Evolutionary conservation across 2,113 vertebrate genomes (phyloP).

Genomic region (Nothocercus nigrocapillus): DNA sequence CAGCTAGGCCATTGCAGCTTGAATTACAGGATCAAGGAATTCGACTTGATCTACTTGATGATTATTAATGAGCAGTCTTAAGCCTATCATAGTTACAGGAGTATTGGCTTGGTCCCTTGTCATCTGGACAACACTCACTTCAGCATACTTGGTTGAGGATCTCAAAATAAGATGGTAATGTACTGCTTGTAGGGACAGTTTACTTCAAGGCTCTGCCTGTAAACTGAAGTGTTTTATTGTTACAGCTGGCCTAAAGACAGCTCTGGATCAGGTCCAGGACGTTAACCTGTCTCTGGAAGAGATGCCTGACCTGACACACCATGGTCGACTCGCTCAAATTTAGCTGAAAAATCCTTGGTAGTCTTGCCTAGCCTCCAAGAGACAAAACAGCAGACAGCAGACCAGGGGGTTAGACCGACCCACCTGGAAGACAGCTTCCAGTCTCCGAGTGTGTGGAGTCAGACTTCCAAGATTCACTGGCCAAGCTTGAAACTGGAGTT

Average conservation of each 20-base stretch:
- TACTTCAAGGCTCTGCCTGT: background rate
- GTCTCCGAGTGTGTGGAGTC: background rate
- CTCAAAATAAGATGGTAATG: background rate
- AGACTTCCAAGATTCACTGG: background rate
- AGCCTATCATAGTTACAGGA: background rate
- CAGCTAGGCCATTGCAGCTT: background rate
- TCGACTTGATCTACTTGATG: background rate
- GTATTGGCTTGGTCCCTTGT: background rate
- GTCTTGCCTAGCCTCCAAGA: background rate
- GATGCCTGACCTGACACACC: background rate
- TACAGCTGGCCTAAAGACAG: background rate
- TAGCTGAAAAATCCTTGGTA: background rate
- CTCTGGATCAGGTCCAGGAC: conserved; percentile 5
- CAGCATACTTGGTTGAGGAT: background rate
- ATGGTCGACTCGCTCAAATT: background rate
- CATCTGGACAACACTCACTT: background rate
- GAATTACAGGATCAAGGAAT: background rate
- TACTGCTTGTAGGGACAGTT: background rate
- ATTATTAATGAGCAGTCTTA: background rate
- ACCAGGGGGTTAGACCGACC: background rate
- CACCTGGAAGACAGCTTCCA: background rate
- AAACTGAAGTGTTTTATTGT: background rate
- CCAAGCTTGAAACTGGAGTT: background rate
- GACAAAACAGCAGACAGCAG: background rate
- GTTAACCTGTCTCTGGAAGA: conserved; percentile 28